Conservation (phyloP, 64 coral and sea anemone genomes). For the Pachyseris speciosa region DNA sequence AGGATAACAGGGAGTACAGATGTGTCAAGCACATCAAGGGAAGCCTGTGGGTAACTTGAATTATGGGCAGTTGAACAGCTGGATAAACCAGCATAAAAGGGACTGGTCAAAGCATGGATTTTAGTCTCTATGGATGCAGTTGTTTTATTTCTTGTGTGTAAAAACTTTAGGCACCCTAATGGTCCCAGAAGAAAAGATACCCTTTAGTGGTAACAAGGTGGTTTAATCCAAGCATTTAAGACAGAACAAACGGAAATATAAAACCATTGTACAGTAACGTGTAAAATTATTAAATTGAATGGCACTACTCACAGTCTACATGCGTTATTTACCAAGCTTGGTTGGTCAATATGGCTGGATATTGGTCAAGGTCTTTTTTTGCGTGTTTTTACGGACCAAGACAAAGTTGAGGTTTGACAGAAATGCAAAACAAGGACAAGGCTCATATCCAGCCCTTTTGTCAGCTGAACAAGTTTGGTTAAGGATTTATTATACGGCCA, state of each 20-base stretch:
- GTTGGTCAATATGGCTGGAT: background rate
- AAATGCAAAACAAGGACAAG: background rate
- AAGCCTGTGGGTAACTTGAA: constrained; percentile 12
- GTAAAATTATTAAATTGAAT: background rate
- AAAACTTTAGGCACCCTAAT: background rate
- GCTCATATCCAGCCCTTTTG: background rate
- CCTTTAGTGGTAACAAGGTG: background rate
- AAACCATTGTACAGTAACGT: background rate
- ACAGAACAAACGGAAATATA: background rate
- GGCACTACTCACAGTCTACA: background rate
- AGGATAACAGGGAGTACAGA: constrained; percentile 24
- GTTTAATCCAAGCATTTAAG: background rate
- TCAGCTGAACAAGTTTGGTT: background rate
- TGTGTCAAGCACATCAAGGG: constrained; percentile 42
- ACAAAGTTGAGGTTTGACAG: background rate
- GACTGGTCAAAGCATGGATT: background rate
- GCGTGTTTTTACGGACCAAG: background rate
- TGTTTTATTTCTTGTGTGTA: background rate
- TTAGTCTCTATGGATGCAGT: constrained; percentile 2
- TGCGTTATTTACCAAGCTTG: background rate
- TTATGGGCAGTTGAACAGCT: background rate
- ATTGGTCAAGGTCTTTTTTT: background rate
- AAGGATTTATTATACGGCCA: background rate
- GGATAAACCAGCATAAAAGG: constrained; percentile 39
- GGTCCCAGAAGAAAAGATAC: background rate